These are phyloP conservation scores for Trachurus trachurus DNA, from an alignment of 2,797 vertebrate species.

Conservation along the genomic window DNA sequence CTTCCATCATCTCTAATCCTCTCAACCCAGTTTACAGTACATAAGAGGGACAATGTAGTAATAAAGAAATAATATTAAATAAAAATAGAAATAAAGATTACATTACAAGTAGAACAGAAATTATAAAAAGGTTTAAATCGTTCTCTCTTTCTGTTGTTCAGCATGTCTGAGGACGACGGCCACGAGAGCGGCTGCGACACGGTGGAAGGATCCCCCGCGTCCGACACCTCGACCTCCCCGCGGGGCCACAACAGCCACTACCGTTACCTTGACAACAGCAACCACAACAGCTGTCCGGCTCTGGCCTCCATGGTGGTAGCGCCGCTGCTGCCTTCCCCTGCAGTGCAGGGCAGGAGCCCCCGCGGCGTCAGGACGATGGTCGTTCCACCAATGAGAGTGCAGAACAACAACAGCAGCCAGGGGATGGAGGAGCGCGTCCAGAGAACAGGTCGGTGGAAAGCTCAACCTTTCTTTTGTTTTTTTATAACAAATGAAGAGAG, in stretches of 20 bases:
- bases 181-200: constrained; percentile 97
- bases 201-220: constrained; percentile 93
- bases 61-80: too few relatives aligned
- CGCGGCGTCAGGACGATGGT: constrained; percentile 91
- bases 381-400: constrained; percentile 92
- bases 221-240: constrained; percentile 87
- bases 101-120: too few relatives aligned
- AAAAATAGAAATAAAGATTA: too few relatives aligned
- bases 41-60: too few relatives aligned
- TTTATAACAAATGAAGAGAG: not conserved
- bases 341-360: constrained; percentile 85
- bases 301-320: constrained; percentile 58
- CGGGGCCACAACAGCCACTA: constrained; percentile 87
- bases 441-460: constrained; percentile 85
- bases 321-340: constrained; percentile 72
- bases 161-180: constrained; percentile 96
- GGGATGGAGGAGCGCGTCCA: constrained; percentile 82
- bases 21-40: too few relatives aligned
- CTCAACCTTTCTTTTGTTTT: not conserved
- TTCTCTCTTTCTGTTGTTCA: constrained; percentile 53
- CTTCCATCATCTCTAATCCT: too few relatives aligned
- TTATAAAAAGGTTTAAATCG: not conserved
- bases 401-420: constrained; percentile 84
- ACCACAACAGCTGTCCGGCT: constrained; percentile 80
- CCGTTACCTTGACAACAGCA: constrained; percentile 88